A percentile compares a stretch with the other conserved stretches of the same genome.
phyloP scores from a whole-genome alignment of 2,113 vertebrate species.

The Collichthys lucidus region DNA sequence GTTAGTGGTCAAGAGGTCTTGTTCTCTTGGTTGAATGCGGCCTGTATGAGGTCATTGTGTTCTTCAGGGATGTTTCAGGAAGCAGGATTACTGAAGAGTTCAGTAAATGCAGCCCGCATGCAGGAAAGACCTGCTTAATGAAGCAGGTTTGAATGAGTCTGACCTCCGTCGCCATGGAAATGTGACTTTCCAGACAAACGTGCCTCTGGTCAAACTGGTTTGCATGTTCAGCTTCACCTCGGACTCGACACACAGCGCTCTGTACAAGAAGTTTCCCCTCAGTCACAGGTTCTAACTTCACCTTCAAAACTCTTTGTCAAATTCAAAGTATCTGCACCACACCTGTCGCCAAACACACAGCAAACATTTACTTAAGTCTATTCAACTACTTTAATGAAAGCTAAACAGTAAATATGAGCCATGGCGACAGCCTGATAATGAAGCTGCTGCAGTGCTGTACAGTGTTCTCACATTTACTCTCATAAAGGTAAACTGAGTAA shows the following conservation, averaged over 20 bases:
- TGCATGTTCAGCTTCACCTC: neutral
- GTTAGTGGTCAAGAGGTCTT: neutral
- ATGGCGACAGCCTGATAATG: neutral
- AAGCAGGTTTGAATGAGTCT: neutral
- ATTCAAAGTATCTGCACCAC: neutral
- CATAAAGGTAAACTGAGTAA: too few relatives aligned
- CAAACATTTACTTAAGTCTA: neutral
- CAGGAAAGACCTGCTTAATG: neutral
- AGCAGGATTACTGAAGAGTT: neutral
- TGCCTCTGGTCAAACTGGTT: neutral
- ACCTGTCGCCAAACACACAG: neutral
- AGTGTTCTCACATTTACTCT: neutral
- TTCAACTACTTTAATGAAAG: neutral
- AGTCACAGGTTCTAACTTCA: neutral
- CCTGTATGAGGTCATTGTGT: neutral
- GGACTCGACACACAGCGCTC: neutral
- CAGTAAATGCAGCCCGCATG: neutral
- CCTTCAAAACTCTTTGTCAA: neutral
- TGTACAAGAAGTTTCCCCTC: neutral
- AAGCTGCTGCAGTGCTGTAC: neutral
- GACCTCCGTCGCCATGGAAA: neutral
- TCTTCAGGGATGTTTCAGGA: neutral
- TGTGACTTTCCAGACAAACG: neutral
- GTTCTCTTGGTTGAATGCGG: neutral
- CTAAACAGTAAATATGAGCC: neutral